phyloP scores from a whole-genome alignment of 2,888 invertebrate species.

The Poecilus cupreus region DNA sequence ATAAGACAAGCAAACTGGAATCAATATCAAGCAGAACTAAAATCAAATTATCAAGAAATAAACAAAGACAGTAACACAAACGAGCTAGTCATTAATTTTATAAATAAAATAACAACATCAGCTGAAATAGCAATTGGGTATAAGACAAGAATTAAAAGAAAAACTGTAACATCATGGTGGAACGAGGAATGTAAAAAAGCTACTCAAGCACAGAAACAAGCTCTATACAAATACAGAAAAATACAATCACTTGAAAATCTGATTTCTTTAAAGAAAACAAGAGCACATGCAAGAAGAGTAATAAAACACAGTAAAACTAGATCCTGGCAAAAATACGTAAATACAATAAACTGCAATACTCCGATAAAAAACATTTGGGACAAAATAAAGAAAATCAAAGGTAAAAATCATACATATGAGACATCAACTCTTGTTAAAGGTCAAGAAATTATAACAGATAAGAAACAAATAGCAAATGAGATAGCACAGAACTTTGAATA shows the following conservation, averaged over 20 bases:
- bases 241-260: conserved; percentile 20
- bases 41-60: background rate
- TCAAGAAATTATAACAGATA: background rate
- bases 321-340: background rate
- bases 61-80: background rate
- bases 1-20: too few relatives aligned
- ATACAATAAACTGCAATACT: background rate
- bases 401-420: background rate
- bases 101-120: background rate
- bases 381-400: background rate
- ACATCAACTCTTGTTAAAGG: background rate
- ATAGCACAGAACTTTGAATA: background rate
- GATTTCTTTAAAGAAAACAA: background rate
- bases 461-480: background rate
- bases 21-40: too few relatives aligned
- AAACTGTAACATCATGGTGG: conserved; percentile 20
- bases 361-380: background rate
- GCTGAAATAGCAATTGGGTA: background rate
- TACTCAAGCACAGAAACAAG: background rate
- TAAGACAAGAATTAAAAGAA: background rate
- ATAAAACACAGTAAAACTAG: conserved; percentile 5
- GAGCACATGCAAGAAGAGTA: background rate
- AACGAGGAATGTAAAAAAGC: background rate
- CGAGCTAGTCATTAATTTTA: background rate
- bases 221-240: too few relatives aligned